Conservation (phyloP, 1,140 invertebrate species). For the Mycetomoellerius zeteki region DNA sequence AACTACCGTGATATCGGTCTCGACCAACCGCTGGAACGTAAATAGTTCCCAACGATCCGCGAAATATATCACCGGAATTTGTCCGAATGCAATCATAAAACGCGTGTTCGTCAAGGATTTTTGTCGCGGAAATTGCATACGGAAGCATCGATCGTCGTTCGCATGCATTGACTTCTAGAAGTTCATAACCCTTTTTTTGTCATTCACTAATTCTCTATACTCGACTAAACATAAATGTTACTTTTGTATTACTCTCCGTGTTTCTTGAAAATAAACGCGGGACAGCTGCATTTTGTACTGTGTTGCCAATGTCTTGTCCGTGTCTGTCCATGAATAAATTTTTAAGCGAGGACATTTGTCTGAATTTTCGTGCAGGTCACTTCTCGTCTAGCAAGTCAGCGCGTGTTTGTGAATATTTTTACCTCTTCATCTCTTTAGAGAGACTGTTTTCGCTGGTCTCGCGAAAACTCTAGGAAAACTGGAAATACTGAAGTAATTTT, state of each 20-base stretch:
- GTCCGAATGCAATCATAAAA: neutral
- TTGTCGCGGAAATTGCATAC: constrained; percentile 3
- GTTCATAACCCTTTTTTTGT: no score
- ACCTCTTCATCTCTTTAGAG: neutral
- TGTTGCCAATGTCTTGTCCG: neutral
- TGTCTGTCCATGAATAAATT: neutral
- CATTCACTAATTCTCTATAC: neutral
- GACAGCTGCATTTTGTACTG: neutral
- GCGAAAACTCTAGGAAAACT: constrained; percentile 18
- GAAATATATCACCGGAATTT: constrained; percentile 54
- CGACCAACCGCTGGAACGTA: constrained; percentile 40
- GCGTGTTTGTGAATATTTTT: constrained; percentile 2
- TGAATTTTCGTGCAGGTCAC: neutral
- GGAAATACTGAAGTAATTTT: constrained; percentile 45
- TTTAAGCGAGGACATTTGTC: neutral
- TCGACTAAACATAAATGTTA: neutral
- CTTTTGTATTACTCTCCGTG: neutral
- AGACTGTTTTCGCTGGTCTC: neutral
- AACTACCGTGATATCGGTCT: neutral
- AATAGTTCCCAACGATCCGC: constrained; percentile 47
- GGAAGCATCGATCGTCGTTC: constrained; percentile 17
- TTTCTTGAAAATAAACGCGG: neutral
- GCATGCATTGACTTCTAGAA: neutral
- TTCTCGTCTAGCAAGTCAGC: neutral
- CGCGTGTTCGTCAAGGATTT: neutral